Base-by-base conservation (phyloP, 2,797 vertebrate genomes). In the Periparus ater region DNA sequence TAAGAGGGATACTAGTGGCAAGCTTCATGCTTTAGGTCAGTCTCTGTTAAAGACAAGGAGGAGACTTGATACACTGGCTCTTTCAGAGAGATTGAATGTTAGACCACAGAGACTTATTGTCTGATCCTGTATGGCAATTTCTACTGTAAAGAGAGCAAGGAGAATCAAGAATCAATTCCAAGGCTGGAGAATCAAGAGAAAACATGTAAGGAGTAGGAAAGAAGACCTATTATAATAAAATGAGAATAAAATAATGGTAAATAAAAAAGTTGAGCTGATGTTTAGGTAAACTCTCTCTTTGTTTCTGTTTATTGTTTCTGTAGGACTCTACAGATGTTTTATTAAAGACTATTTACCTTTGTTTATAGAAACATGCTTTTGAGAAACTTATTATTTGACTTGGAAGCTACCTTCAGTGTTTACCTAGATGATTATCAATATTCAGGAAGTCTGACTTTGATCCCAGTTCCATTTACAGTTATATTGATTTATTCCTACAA, bases 81-180 rank as follows among this genome's bases (percentile, higher is more conserved):
- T 85, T 95, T 90, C 50, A 79, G 34, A 77, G 13, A 87, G n/a
- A 71, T 42, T 86, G 77, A 91, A 58, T 93, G 75, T 85, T 85
- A 85, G 67, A 80, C 71, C 53, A 67, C 21, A 75, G 55, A 84
- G 53, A 74, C 47, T 50, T 90, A n/a, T 50, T 23, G 1, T 61
- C 55, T 90, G 48, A 79, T 66, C 15, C 65, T 60, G 25, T 23
- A 40, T 25, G 20, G 57, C 20, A 30, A 61, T 93, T 91, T 54
- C 55, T 58, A 44, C 54, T 55, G 26, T 32, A 74, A 63, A 50
- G 40, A 91, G n/a, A 68, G 17, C 10, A 60, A 60, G 32, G 15
- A 91, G 23, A 32, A 71, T 82, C 32, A 21, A 83, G 38, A 94
- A n/a, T n/a, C n/a, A n/a, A n/a, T n/a, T n/a, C n/a, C n/a, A n/a